Conservation (phyloP, 2,797 vertebrate species). For the Oreochromis grahami region DNA sequence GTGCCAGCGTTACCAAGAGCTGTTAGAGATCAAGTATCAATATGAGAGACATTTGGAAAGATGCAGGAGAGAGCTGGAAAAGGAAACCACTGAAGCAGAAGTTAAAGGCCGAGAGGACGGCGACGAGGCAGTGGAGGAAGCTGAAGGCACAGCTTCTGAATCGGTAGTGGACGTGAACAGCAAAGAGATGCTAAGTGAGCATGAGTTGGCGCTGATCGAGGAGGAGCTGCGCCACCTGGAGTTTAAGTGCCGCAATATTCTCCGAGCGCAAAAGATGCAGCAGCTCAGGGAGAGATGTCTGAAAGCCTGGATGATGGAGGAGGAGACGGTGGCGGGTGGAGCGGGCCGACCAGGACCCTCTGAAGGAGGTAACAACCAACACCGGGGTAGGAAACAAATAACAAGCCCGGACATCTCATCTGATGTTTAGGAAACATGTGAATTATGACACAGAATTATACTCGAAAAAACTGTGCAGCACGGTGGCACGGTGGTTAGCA, state of each 20-base stretch:
- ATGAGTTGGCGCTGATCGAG: constrained; percentile 80
- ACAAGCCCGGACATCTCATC: background rate
- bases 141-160: background rate
- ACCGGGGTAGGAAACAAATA: background rate
- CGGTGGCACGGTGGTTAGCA: no score
- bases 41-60: constrained; percentile 77
- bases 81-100: background rate
- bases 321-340: constrained; percentile 52
- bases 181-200: constrained; percentile 69
- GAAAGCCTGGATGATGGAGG: constrained; percentile 85
- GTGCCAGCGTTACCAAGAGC: constrained; percentile 79
- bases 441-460: background rate
- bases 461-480: rapidly evolving
- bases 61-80: constrained; percentile 17
- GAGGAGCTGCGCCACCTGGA: constrained; percentile 88
- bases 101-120: background rate
- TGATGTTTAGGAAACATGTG: background rate
- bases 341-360: background rate
- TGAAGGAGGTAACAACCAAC: constrained; percentile 19
- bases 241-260: constrained; percentile 87
- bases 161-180: constrained; percentile 63
- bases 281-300: constrained; percentile 84
- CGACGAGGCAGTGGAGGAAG: background rate
- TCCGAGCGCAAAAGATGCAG: constrained; percentile 87
- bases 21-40: constrained; percentile 80